Evolutionary conservation across 2,113 vertebrate species (phyloP), one percentile per base, ranked within the genome.

Genomic region (Charadrius vociferus): DNA sequence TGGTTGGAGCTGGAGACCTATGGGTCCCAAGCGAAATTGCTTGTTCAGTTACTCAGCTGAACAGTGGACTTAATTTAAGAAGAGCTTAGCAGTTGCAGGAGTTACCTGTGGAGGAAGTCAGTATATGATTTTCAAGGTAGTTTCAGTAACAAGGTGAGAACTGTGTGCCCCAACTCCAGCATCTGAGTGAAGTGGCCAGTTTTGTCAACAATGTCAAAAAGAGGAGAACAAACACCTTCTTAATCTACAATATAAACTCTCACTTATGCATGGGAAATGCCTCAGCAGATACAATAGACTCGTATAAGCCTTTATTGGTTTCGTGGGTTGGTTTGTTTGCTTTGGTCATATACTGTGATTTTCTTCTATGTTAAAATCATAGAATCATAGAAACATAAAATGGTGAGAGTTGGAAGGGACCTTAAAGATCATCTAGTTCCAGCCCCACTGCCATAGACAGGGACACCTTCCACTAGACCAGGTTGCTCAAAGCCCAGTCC

Each of bases 201-300:
- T 66, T 81, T 52, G 21, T 55, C 16, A 55, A 45, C 6, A 34
- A 39, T 6, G 27, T 53, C 30, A 68, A 85, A 90, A 79, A 85
- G 4, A 79, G 24, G 11, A 55, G 24, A 65, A 8, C 3, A 78
- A 78, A 55, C 7, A 41, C 7, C 6, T 73, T 26, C 49, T 72
- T 29, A 52, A 24, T 32, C 34, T 77, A 34, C 82, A 75, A 68
- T 23, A 61, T 7, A 55, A 67, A 50, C 10, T 50, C 10, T 32
- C 21, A 39, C 1, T 58, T 52, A 36, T 5, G 3, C 0, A 3
- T 3, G 3, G 19, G 19, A 81, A 73, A 27, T 39, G 8, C 4
- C 21, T 45, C 30, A 77, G 18, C 10, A 68, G 26, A 24, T 27
- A 26, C 4, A 29, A 49, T 2, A 71, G 27, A 45, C 4, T 29